Base-by-base conservation (phyloP, 1,140 invertebrate species). In the Eriosoma lanigerum region DNA sequence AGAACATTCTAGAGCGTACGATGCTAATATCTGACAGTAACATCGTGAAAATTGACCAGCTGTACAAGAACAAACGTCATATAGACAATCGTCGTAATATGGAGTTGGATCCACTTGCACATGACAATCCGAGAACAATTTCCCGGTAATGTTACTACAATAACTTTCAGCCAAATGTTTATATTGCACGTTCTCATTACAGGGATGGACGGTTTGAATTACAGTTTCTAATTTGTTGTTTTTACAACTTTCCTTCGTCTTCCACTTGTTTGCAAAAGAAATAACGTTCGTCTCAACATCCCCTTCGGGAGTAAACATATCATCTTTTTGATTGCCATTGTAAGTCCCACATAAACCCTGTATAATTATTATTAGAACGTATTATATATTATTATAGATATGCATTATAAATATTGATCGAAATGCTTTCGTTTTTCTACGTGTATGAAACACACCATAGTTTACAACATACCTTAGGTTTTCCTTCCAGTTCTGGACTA, bases 281-380 rank as follows among this genome's bases (percentile, higher is more conserved):
- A 90, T 87, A 0, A 90, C 87, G 0, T 91, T 88, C 60, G 92
- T 90, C 84, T 96, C 94, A 0, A 93, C 85, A 84, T 96, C 94
- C 21, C 92, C 92, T 84, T 95, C 92, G 0, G 92, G 93, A 0
- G 95, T 96, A 9, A 93, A 84, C 85, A 96, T 96, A 85, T 97
- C 95, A 84, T 96, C 94, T 83, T 92, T 92, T 84, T 94, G 93
- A 84, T 94, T 95, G 17, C 89, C 86, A 81, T 93, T 94, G 84
- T 94, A 96, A 0, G 94, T 96, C 24, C 95, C 95, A 84, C 95
- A 97, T 9, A 97, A 87, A 81, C 95, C 95, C 87, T 90, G n/a
- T 19, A 38, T 9, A 66, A 54, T n/a, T 19, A 19, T 4, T 4
- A n/a, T n/a, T n/a, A n/a, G n/a, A n/a, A n/a, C n/a, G n/a, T n/a